Evolutionary conservation across 2,888 invertebrate species (phyloP).

Genomic region (Dorcus hopei): DNA sequence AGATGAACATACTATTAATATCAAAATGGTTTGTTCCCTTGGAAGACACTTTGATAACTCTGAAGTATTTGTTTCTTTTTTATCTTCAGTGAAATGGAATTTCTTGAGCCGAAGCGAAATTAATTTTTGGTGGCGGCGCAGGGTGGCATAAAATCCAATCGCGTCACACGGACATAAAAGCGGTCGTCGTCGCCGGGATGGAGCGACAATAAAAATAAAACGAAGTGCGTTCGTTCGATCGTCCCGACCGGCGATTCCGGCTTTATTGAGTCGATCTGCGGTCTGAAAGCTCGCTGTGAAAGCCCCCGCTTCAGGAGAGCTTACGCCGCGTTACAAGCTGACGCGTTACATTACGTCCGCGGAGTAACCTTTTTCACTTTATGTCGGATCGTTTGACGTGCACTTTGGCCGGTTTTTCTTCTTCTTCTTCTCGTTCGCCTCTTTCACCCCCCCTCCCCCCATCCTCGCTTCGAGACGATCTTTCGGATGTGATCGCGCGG

Average conservation of each 20-base stretch:
- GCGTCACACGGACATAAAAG: slow-evolving; percentile 13
- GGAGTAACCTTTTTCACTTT: slow-evolving; percentile 5
- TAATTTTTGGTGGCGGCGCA: too few species aligned
- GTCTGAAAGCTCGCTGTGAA: slow-evolving; percentile 30
- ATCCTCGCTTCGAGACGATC: too few species aligned
- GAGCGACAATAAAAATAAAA: slow-evolving; percentile 34
- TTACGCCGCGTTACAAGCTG: neutral
- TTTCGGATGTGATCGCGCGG: too few species aligned
- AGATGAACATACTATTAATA: too few species aligned
- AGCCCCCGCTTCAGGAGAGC: neutral
- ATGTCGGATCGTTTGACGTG: neutral
- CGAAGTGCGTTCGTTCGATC: slow-evolving; percentile 31
- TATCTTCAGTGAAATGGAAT: too few species aligned
- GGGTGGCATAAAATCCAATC: slow-evolving; percentile 4
- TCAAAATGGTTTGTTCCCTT: too few species aligned
- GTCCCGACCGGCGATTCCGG: slow-evolving; percentile 34
- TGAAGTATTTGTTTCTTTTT: too few species aligned
- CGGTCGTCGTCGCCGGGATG: slow-evolving; percentile 12
- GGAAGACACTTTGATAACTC: too few species aligned
- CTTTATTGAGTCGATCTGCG: slow-evolving; percentile 40
- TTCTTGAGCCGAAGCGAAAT: too few species aligned
- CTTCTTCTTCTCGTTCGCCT: too few species aligned
- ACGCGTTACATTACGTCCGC: slow-evolving; percentile 1
- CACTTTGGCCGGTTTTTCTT: too few species aligned
- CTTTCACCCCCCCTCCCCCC: neutral